Conservation (phyloP, 2,797 vertebrate species). For the Trematomus bernacchii region DNA sequence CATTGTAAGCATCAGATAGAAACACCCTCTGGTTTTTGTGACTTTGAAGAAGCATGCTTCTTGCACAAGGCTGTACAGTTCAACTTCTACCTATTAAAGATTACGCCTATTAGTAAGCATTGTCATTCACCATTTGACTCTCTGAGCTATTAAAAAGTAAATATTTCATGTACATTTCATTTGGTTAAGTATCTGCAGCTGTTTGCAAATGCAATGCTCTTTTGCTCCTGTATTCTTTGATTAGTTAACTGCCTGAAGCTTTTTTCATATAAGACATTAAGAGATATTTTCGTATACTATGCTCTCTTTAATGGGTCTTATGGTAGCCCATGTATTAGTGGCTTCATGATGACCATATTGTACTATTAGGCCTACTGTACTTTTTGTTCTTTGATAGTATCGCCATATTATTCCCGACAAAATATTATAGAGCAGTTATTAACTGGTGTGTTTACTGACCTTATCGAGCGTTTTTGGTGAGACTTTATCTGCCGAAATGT, state of each 20-base stretch:
- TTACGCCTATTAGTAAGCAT: slow-evolving; percentile 9
- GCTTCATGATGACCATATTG: background rate
- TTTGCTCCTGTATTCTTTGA: background rate
- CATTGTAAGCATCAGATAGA: slow-evolving; percentile 33
- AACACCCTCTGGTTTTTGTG: slow-evolving; percentile 37
- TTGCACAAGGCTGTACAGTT: slow-evolving; percentile 4
- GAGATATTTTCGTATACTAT: background rate
- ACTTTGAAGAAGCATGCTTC: slow-evolving; percentile 11
- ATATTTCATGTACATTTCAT: slow-evolving; percentile 6
- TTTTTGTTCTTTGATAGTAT: background rate
- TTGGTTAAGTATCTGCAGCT: slow-evolving; percentile 2
- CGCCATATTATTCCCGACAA: background rate
- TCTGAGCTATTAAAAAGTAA: background rate
- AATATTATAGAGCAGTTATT: background rate
- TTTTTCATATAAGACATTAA: background rate
- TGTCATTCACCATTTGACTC: slow-evolving; percentile 16
- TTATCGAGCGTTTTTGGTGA: background rate
- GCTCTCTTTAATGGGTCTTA: background rate
- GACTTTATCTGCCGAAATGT: background rate
- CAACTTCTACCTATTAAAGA: slow-evolving; percentile 13
- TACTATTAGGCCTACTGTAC: background rate
- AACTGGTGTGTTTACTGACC: slow-evolving; percentile 1
- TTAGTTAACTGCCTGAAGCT: background rate
- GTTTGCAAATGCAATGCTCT: background rate
- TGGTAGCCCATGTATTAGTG: background rate